A percentile compares a stretch with the other conserved stretches of the same genome.
Evolutionary conservation across 2,888 invertebrate species (phyloP).

Genomic region (Leucoptera coffeella): DNA sequence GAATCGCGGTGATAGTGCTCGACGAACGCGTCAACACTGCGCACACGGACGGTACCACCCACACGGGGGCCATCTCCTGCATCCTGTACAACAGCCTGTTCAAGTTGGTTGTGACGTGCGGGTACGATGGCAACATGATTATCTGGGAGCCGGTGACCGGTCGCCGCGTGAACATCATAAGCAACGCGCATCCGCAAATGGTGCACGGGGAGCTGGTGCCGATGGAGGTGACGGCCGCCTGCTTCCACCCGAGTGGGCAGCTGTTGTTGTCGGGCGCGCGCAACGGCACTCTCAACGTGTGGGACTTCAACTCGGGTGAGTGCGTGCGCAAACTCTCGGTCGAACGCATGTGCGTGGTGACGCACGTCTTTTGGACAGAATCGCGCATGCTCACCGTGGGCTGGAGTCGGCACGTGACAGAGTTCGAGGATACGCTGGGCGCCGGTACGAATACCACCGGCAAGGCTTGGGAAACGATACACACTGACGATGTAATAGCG

Average conservation of each 20-base stretch:
- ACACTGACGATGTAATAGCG: constrained; percentile 69
- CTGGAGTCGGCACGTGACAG: constrained; percentile 62
- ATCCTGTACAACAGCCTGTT: constrained; percentile 73
- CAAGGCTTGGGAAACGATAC: constrained; percentile 66
- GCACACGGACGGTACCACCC: constrained; percentile 68
- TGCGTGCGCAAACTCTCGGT: constrained; percentile 65
- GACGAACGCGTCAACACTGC: constrained; percentile 60
- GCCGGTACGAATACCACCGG: constrained; percentile 25
- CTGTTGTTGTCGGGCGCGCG: constrained; percentile 72
- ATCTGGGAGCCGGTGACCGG: constrained; percentile 75
- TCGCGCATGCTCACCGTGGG: constrained; percentile 70
- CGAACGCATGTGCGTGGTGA: constrained; percentile 54
- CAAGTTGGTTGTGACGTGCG: constrained; percentile 68
- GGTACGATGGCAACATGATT: constrained; percentile 73
- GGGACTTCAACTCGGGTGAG: constrained; percentile 79
- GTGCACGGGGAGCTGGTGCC: constrained; percentile 60
- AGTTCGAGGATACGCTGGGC: constrained; percentile 32
- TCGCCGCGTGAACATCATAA: constrained; percentile 57
- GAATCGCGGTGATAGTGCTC: constrained; percentile 58
- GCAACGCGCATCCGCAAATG: constrained; percentile 62
- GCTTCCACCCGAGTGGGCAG: constrained; percentile 69
- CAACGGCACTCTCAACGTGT: constrained; percentile 57
- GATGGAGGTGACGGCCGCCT: constrained; percentile 70
- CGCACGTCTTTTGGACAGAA: constrained; percentile 52
- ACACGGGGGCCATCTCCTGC: constrained; percentile 62